Evolutionary conservation across 2,113 vertebrate species (phyloP).

Genomic region (Ceyx margarethae): DNA sequence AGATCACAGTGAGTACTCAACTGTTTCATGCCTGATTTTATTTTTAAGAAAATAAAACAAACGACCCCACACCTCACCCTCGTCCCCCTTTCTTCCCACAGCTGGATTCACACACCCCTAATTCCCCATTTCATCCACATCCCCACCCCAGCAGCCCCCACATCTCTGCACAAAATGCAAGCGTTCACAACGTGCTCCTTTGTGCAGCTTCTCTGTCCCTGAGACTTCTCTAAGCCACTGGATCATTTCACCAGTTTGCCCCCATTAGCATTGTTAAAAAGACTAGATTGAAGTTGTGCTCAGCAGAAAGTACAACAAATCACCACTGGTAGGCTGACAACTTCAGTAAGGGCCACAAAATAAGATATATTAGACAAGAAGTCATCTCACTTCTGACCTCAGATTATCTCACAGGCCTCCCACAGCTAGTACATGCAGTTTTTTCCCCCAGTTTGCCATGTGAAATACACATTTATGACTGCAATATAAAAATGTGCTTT

Average conservation of each 20-base stretch:
- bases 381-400: background rate
- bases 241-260: background rate
- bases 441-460: background rate
- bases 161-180: background rate
- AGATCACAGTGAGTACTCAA: background rate
- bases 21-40: background rate
- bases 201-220: background rate
- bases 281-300: background rate
- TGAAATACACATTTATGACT: background rate
- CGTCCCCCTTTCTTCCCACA: background rate
- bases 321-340: fast-evolving
- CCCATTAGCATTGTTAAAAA: background rate
- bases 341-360: background rate
- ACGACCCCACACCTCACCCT: background rate
- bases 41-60: background rate
- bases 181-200: background rate
- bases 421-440: background rate
- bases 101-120: background rate
- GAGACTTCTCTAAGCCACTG: background rate
- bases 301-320: background rate
- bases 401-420: background rate
- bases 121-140: background rate
- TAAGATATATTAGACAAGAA: background rate
- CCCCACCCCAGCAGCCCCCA: background rate
- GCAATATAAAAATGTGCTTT: background rate